Percentiles rank a stretch among this genome's conserved stretches.
Conservation (phyloP, 2,888 invertebrate species). For the Bimastos eiseni region DNA sequence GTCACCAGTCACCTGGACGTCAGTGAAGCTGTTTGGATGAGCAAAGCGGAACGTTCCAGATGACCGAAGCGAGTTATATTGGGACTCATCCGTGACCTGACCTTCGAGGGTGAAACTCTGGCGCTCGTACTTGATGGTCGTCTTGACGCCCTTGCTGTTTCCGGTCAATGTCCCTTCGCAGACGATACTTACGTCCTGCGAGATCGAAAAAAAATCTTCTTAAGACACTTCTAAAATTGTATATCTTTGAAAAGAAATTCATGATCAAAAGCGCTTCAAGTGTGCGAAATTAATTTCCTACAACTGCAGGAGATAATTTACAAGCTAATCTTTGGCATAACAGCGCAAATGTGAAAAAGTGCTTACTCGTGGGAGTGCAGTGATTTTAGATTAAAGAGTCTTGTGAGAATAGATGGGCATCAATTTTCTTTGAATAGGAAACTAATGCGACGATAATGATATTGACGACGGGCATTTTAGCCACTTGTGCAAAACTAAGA, state of each 20-base stretch:
- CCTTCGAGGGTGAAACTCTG: conserved; percentile 48
- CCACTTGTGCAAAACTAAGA: neutral
- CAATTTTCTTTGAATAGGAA: neutral
- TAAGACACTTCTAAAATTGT: neutral
- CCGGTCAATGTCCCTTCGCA: conserved; percentile 45
- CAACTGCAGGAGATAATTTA: too few species aligned
- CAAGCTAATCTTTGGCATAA: neutral
- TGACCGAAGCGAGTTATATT: neutral
- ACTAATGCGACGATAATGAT: neutral
- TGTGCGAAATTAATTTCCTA: too few species aligned
- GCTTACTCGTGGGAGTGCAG: neutral
- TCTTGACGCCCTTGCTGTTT: conserved; percentile 46
- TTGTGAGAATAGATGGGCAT: neutral
- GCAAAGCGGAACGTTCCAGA: conserved; percentile 27
- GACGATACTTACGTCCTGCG: conserved; percentile 40
- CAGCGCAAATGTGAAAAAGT: neutral
- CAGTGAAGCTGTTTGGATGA: conserved; percentile 51
- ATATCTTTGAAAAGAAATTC: too few species aligned
- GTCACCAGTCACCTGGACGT: conserved; percentile 48
- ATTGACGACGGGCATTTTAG: neutral
- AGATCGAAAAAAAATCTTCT: neutral
- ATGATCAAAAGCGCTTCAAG: too few species aligned
- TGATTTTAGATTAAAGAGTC: neutral
- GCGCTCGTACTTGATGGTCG: conserved; percentile 49
- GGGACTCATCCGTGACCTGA: conserved; percentile 46